These are phyloP conservation scores for Ascidia mentula DNA, from an alignment of 23 tunicate species.

Conservation along the genomic window DNA sequence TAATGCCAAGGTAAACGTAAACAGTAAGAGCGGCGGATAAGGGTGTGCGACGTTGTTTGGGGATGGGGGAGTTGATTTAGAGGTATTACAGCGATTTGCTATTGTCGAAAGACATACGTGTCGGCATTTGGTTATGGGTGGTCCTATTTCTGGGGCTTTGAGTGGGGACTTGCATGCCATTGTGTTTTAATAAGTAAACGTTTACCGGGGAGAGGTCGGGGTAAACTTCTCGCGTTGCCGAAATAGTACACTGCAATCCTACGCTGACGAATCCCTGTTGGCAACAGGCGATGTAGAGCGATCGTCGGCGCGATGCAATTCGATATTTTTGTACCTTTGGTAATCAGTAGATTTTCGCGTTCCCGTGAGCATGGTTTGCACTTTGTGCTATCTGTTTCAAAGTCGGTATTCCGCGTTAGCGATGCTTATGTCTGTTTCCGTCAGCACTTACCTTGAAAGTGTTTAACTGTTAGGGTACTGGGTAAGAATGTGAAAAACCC, in stretches of 20 bases:
- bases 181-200: not conserved
- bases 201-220: not conserved
- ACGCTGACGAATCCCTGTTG: not conserved
- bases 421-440: no score
- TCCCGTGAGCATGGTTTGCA: not conserved
- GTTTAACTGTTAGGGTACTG: no score
- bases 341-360: slow-evolving; percentile 1
- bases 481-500: no score
- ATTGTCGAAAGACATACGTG: not conserved
- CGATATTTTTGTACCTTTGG: not conserved
- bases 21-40: not conserved
- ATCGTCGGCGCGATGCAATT: not conserved
- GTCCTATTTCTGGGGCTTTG: not conserved
- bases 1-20: not conserved
- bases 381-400: not conserved
- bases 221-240: not conserved
- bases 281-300: not conserved
- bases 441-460: no score
- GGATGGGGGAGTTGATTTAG: not conserved
- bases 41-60: not conserved
- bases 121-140: not conserved
- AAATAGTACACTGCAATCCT: not conserved
- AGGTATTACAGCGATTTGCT: slow-evolving; percentile 2
- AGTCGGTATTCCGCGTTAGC: not conserved
- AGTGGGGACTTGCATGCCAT: not conserved